Evolutionary conservation across 2,888 invertebrate genomes (phyloP), one percentile per base, ranked within the genome.

Genomic region (Agonopterix alstromeriana): DNA sequence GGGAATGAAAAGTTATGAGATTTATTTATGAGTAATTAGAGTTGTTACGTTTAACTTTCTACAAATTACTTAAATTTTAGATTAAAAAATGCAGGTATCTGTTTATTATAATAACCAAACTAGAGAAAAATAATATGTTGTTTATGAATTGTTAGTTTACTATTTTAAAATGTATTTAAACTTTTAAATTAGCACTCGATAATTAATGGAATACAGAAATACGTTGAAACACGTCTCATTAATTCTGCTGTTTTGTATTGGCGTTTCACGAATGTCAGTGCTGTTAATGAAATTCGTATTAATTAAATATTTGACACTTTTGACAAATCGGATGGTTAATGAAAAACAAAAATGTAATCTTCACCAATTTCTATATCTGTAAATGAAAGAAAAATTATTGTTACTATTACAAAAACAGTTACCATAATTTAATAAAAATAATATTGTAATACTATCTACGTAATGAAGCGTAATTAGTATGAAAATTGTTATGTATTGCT

Each of bases 131-230:
- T 3, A 27, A 27, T 7, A 27, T 27, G 5, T 27, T 5, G 5
- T 27, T 27, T 27, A 27, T 7, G 7, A 27, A 27, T 27, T 27
- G 27, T 27, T 27, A 27, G 27, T 27, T 27, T 27, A 27, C 27
- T 27, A 27, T 27, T 27, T 27, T 27, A 27, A 27, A 27, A 27
- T 5, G 7, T 0, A 27, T 27, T 5, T 27, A 27, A 27, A 27
- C 27, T 27, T 27, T 27, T 27, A 27, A 38, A 38, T 38, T 10
- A 38, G 10, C 65, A 67, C 60, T 61, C 62, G 62, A 63, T 76
- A 73, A 76, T 76, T 74, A 68, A 74, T 70, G 66, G 61, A 73
- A 67, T 64, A 61, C 67, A 58, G 69, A 68, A 65, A 64, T 67
- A 65, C 64, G 67, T 12, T 70, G 63, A 62, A 64, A 61, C 68